Evolutionary conservation across 2,113 vertebrate genomes (phyloP), one percentile per base, ranked within the genome.

Genomic region (Leuciscus idus): DNA sequence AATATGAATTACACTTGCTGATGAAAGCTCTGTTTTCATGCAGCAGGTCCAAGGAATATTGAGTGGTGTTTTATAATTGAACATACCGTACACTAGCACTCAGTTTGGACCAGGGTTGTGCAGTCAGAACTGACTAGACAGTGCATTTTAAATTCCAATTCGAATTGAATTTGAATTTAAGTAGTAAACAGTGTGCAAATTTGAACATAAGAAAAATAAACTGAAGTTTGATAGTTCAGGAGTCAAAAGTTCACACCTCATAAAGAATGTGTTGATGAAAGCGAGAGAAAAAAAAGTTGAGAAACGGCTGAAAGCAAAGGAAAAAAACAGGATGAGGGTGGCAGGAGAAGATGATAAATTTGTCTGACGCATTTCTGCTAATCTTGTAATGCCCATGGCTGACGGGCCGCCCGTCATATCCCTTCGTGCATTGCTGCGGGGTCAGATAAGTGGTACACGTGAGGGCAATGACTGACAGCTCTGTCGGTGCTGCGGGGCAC

Each of bases 311-410:
- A 81, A 81, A 33, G 50, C 75, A 33, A 50, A 7, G 11, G 1
- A 33, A 78, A 64, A 85, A 72, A 46, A 43, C 9, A 2, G 59
- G 11, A 70, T 33, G 52, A 30, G 19, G 61, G 39, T 52, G 81
- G 75, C 57, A 82, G 79, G 77, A 46, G 10, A 70, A 79, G 73
- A 85, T 77, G 87, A 88, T 88, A 85, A 85, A 88, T 81, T 85
- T 85, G 87, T 88, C 73, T 68, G 87, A 85, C 84, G 57, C 61
- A 26, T 81, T 85, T 19, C 33, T 74, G 48, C 72, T 85, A 88
- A 88, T 88, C 87, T 85, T 70, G 62, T 81, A 76, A 68, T 88
- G 79, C 87, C 84, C 33, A 15, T 59, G 79, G 87, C 78, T 85
- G 87, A 85, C 70, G 74, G 84, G 84, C 87, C 48, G 84, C 84